These are phyloP conservation scores for Protosalanx chinensis DNA, from an alignment of 2,797 vertebrate species.

Conservation along the genomic window DNA sequence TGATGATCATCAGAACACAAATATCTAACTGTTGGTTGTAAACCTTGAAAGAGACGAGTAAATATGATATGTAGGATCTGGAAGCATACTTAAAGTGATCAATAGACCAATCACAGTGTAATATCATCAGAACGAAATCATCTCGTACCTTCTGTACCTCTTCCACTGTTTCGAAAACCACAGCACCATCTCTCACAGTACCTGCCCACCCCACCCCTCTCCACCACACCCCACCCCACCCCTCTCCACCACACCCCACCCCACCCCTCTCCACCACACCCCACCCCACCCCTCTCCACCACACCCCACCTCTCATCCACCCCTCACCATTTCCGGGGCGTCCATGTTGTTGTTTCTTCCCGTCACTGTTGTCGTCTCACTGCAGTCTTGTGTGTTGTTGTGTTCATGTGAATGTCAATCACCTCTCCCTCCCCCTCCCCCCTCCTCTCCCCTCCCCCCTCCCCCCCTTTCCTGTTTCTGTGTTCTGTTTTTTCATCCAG, in stretches of 20 bases:
- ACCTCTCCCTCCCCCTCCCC: slow-evolving; percentile 69
- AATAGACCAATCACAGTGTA: neutral
- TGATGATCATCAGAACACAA: neutral
- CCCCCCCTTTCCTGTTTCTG: slow-evolving; percentile 55
- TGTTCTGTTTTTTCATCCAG: slow-evolving; percentile 70
- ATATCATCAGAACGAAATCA: neutral
- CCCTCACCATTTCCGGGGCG: slow-evolving; percentile 47
- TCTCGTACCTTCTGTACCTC: slow-evolving; percentile 6
- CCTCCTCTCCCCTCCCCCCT: slow-evolving; percentile 62
- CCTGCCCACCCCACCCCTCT: slow-evolving; percentile 59
- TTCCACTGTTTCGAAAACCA: slow-evolving; percentile 55
- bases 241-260: slow-evolving; percentile 38
- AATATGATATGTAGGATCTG: too few species aligned
- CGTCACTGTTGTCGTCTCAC: slow-evolving; percentile 24
- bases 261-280: slow-evolving; percentile 69
- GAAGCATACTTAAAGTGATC: too few species aligned
- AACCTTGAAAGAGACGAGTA: too few species aligned
- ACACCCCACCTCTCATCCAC: slow-evolving; percentile 64
- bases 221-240: slow-evolving; percentile 61
- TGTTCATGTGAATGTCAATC: slow-evolving; percentile 63
- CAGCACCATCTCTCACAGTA: slow-evolving; percentile 71
- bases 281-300: slow-evolving; percentile 55
- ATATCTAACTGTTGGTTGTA: too few species aligned
- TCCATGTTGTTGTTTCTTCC: slow-evolving; percentile 20
- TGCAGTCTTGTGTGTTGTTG: slow-evolving; percentile 60